These are phyloP conservation scores for Sussaba pulchella DNA, from an alignment of 2,888 invertebrate genomes.

Conservation along the genomic window DNA sequence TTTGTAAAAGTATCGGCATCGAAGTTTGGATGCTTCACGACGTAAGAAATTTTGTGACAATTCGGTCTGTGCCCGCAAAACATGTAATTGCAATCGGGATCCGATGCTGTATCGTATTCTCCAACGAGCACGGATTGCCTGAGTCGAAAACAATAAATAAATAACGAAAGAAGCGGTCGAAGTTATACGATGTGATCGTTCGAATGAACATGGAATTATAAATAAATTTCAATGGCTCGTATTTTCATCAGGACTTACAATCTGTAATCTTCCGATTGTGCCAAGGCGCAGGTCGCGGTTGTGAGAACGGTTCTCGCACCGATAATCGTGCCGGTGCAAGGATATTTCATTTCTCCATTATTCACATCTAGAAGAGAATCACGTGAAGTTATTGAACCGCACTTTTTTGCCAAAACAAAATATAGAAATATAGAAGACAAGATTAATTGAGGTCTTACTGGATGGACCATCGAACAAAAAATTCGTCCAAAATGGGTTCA, in stretches of 20 bases:
- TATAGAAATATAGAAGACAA: no score
- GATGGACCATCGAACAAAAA: no score
- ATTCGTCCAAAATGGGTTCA: no score
- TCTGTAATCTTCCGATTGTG: slow-evolving; percentile 91
- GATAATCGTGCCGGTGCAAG: slow-evolving; percentile 91
- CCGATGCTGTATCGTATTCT: slow-evolving; percentile 90
- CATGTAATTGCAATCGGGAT: slow-evolving; percentile 90
- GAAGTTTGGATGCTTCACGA: slow-evolving; percentile 92
- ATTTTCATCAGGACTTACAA: slow-evolving; percentile 88
- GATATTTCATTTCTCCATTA: slow-evolving; percentile 89
- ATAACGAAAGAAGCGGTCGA: no score
- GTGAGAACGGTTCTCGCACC: slow-evolving; percentile 88
- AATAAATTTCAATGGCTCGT: no score
- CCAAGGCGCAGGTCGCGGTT: slow-evolving; percentile 92
- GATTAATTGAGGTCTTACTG: no score
- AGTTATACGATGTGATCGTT: no score
- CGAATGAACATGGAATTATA: no score
- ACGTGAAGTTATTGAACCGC: background rate
- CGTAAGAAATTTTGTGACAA: slow-evolving; percentile 90
- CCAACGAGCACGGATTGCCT: slow-evolving; percentile 91
- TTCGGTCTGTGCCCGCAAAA: slow-evolving; percentile 91
- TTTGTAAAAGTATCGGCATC: slow-evolving; percentile 85
- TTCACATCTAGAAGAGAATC: slow-evolving; percentile 86
- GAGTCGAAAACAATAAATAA: slow-evolving; percentile 2
- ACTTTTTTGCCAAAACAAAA: no score